Evolutionary conservation across 2,113 vertebrate species (phyloP), one percentile per base, ranked within the genome.

Genomic region (Poecilia latipinna): DNA sequence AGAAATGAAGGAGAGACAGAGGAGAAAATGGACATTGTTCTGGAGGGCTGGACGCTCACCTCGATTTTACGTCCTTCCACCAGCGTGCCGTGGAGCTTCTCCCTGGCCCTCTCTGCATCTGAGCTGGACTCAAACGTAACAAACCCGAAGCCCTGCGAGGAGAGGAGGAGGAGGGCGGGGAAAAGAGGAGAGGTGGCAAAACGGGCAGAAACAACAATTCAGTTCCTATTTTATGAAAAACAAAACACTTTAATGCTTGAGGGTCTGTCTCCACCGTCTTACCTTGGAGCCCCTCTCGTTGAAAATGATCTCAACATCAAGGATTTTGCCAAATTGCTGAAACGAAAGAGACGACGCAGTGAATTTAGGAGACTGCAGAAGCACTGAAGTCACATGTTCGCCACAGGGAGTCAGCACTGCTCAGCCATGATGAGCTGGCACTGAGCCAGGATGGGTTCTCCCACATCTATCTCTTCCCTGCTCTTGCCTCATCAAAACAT

Each of bases 11-110:
- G 83, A 89, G 80, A 73, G 85, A 89, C 80, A 54, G 77, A 80
- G 84, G 85, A 83, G 79, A 82, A 82, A 85, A 88, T 90, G 85
- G 65, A 80, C 74, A 77, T 77, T 48, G 60, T 79, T 80, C 69
- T 19, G 11, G 51, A 64, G 61, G 81, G 35, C 65, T 33, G 51
- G 35, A 28, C 65, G 71, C 80, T 92, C 91, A 99, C 98, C 97
- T 99, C 98, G 89, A 99, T 98, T 96, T 99, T 99, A 94, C 98
- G 97, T 93, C 98, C 98, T 95, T 99, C 98, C 94, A 99, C 97
- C 95, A 99, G 95, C 84, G 98, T 99, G 91, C 98, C 98, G 87
- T 99, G 98, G 88, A 99, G 98, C 95, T 97, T 97, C 95, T 98
- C 97, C 92, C 98, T 94, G 93, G 98, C 98, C 88, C 96, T 95